Evolutionary conservation across 2,797 vertebrate species (phyloP), one percentile per base, ranked within the genome.

Genomic region (Euthynnus affinis): DNA sequence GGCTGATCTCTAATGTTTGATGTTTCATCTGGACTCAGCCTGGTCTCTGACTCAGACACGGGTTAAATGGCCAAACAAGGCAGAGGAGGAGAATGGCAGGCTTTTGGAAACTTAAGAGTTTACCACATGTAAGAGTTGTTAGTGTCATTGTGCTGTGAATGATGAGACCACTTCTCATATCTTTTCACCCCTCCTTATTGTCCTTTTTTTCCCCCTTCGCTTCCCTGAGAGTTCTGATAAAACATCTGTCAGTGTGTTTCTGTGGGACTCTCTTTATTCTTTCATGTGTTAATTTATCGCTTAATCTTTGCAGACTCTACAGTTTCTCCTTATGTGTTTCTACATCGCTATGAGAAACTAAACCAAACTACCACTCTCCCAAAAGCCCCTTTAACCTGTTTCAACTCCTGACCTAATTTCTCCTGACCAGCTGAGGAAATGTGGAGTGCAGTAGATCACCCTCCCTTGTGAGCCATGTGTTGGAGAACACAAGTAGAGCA

Each of bases 321-420:
- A 56, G 58, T 66, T 68, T 74, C 67, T 73, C 71, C 76, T 72
- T 55, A 37, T 73, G 55, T 62, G 78, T 83, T 76, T 66, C 51
- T 61, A 49, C 70, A 82, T 86, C 82, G 58, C 69, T 48, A 82
- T 77, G 77, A 91, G 80, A 88, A 90, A 77, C 66, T 44, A 75
- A 87, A 81, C 67, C 65, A 84, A 78, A 85, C 61, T 64, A 68
- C 61, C 27, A 42, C 71, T 86, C 82, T 88, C 87, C 83, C 78
- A 70, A 76, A 91, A 88, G 89, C 73, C 83, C 74, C 40, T 85
- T 81, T 87, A 92, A 92, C 89, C 92, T 84, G 78, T 83, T 91
- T 91, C 76, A 89, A 89, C 88, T 91, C 82, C 83, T 94, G 91
- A 91, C 91, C 92, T 92, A 89, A 86, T 91, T 95, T 91, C 86